Base-by-base conservation (phyloP, 2,113 vertebrate species). In the Pheucticus melanocephalus region DNA sequence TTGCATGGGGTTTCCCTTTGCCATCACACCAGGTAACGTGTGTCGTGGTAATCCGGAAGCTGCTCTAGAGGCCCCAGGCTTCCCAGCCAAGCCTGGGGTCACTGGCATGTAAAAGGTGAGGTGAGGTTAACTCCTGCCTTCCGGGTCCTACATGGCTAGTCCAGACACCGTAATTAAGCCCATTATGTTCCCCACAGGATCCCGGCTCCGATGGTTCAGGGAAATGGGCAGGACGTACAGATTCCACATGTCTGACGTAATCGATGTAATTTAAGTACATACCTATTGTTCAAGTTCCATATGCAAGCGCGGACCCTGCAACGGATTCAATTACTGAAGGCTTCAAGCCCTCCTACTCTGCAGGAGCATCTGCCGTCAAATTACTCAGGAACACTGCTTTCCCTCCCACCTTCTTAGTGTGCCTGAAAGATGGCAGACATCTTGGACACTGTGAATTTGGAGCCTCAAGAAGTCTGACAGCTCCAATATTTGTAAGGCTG, bases 231-330 rank as follows among this genome's bases (percentile, higher is more conserved):
- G 93, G 88, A 84, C 61, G 2, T 64, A 63, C 18, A 53, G 92
- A 96, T 97, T 96, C 94, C 94, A 83, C 85, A 90, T 92, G 75
- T 96, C 93, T 96, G 93, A 96, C 90, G 96, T 96, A 96, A 92
- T 86, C 85, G 59, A 1, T 92, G 93, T 88, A 92, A 94, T 93
- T 92, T 94, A 92, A 96, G 93, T 75, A 77, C 86, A 90, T 90
- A 86, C 77, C 82, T 90, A 90, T 96, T 95, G 93, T 95, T 94
- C 56, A 10, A 78, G 60, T 96, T 90, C 96, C 85, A 75, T 90
- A 83, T 84, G 91, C 71, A 69, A 84, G 7, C 16, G 31, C 2
- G 1, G 57, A 78, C 88, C 64, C 23, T 70, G 56, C 10, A 6
- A 68, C 11, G 60, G 71, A 64, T 88, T 93, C 31, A 35, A 1